A percentile compares a stretch with the other conserved stretches of the same genome.
These are phyloP conservation scores for Drosophila paranaensis DNA, from an alignment of 2,888 invertebrate species.

Conservation along the genomic window DNA sequence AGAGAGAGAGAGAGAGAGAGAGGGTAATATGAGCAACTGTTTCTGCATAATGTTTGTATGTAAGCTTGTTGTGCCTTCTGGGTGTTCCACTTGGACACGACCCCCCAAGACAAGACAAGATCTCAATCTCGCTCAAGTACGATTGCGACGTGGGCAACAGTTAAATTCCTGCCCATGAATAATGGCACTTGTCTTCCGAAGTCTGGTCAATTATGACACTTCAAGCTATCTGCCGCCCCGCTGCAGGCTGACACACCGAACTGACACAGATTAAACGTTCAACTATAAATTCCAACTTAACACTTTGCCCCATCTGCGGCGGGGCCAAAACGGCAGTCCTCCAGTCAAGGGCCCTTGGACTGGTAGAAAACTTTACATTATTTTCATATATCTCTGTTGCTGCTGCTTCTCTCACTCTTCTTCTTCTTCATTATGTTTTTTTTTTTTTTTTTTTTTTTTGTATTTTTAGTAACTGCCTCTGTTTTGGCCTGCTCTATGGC, in stretches of 20 bases:
- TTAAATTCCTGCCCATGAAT: slow-evolving; percentile 71
- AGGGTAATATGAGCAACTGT: slow-evolving; percentile 16
- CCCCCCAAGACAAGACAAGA: slow-evolving; percentile 54
- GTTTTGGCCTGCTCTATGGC: slow-evolving; percentile 42
- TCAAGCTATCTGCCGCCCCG: slow-evolving; percentile 76
- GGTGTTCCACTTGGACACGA: slow-evolving; percentile 68
- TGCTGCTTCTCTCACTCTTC: not conserved
- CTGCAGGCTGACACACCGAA: slow-evolving; percentile 42
- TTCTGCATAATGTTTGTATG: not conserved
- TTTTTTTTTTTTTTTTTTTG: slow-evolving; percentile 3
- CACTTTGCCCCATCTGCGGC: slow-evolving; percentile 59
- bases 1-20: slow-evolving; percentile 8
- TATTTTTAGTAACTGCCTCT: slow-evolving; percentile 72
- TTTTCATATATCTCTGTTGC: slow-evolving; percentile 14
- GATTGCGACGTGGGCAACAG: slow-evolving; percentile 66
- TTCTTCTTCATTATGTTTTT: not conserved
- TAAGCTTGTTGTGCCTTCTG: slow-evolving; percentile 59
- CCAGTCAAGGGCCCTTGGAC: slow-evolving; percentile 52
- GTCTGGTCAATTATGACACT: slow-evolving; percentile 84
- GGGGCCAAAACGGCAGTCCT: slow-evolving; percentile 21
- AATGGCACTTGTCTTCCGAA: slow-evolving; percentile 82
- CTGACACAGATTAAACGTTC: slow-evolving; percentile 80
- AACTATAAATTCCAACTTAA: slow-evolving; percentile 77
- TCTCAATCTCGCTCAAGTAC: slow-evolving; percentile 62
- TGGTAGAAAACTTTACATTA: slow-evolving; percentile 35